Evolutionary conservation across 1,140 invertebrate genomes (phyloP).

Genomic region (Nebria ingens): DNA sequence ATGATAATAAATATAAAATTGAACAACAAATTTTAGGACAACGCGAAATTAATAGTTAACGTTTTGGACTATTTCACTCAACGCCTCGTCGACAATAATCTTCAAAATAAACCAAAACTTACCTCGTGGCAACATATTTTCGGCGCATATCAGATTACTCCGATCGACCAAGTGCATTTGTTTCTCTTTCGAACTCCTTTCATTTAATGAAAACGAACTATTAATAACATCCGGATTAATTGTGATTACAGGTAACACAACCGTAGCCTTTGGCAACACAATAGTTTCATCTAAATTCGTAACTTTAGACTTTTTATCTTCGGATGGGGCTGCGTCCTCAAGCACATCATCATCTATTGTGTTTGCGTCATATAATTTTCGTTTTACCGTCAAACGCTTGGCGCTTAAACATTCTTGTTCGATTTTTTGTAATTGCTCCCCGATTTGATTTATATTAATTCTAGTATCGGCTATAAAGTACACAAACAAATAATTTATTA

Average conservation of each 20-base stretch:
- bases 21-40: no score
- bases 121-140: conserved; percentile 19
- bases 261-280: background rate
- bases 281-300: conserved; percentile 5
- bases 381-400: background rate
- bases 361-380: background rate
- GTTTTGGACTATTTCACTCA: no score
- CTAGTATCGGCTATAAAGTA: no score
- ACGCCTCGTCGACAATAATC: no score
- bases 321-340: conserved; percentile 3
- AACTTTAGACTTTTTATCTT: no score
- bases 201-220: conserved; percentile 26
- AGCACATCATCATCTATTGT: conserved; percentile 13
- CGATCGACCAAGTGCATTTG: conserved; percentile 24
- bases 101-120: no score
- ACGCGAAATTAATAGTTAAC: no score
- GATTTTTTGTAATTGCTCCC: no score
- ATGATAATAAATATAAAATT: no score
- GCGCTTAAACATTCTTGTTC: no score
- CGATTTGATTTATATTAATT: no score
- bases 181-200: conserved; percentile 33
- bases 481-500: no score
- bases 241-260: background rate
- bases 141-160: conserved; percentile 25
- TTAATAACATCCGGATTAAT: conserved; percentile 25